Evolutionary conservation across 2,888 invertebrate species (phyloP).

Genomic region (Meloe dianella): DNA sequence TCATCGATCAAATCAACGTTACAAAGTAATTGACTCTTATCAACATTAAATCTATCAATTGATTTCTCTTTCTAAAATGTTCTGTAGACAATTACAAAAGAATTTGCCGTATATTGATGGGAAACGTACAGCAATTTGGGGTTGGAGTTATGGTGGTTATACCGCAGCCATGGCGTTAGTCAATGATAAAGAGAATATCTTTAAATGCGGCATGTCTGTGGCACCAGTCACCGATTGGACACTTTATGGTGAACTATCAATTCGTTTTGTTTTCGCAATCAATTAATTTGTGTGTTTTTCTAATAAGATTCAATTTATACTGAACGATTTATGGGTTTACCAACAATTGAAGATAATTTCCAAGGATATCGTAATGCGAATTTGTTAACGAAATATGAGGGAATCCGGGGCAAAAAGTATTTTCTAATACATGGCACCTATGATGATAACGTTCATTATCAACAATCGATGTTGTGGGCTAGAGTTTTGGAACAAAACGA

Average conservation of each 20-base stretch:
- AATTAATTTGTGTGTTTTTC: constrained; percentile 14
- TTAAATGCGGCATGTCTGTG: constrained; percentile 93
- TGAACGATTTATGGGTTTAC: constrained; percentile 94
- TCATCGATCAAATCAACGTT: constrained; percentile 88
- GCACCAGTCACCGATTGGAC: constrained; percentile 98
- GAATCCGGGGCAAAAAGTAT: constrained; percentile 74
- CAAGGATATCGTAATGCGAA: constrained; percentile 78
- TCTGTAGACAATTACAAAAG: constrained; percentile 67
- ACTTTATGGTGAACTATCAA: constrained; percentile 91
- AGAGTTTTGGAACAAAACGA: constrained; percentile 83
- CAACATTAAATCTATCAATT: background rate
- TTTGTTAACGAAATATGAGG: constrained; percentile 71
- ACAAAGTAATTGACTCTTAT: constrained; percentile 65
- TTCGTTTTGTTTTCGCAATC: too few relatives aligned
- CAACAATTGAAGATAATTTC: constrained; percentile 71
- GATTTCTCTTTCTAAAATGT: constrained; percentile 30
- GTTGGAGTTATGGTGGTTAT: constrained; percentile 98
- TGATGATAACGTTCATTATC: constrained; percentile 97
- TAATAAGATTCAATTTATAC: constrained; percentile 92
- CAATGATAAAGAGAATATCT: constrained; percentile 73
- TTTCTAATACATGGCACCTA: constrained; percentile 93
- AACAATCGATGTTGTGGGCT: constrained; percentile 92
- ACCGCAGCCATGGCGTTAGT: constrained; percentile 88
- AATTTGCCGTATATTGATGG: constrained; percentile 76
- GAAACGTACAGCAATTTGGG: constrained; percentile 91